Base-by-base conservation (phyloP, 2,113 vertebrate genomes). In the Notechis scutatus region DNA sequence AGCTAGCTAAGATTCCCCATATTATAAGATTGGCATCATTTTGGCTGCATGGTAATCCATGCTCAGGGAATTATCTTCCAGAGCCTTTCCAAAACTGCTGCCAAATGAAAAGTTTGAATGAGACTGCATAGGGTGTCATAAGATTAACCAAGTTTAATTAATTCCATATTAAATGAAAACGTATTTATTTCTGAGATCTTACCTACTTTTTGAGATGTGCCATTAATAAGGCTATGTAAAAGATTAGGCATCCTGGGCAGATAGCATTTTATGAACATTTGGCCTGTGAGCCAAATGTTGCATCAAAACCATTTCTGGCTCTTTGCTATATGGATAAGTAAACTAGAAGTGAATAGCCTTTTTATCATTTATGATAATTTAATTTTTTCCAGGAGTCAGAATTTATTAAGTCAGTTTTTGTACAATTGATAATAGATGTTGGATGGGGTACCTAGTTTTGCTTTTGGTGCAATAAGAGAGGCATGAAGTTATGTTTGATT, bases 351-450 rank as follows among this genome's bases (percentile, higher is more conserved):
- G 34, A 81, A 64, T 39, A 81, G 39, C 55, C n/a, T 85, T 92
- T 42, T 81, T 52, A 92, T 57, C 81, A 81, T 57, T 81, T 45
- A n/a, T 85, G n/a, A 92, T 74, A 57, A 92, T 85, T 85, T 81
- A 89, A 85, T 89, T 85, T 85, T 11, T 52, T 92, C 4, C 87
- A 85, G 8, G 26, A 20, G 34, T 89, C 50, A 74, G 54, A 55
- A 56, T 74, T 4, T 54, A 92, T 42, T 85, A 88, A 2, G 2
- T 85, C 54, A 56, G 45, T 89, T 57, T 92, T 47, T 85, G 39
- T 47, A 56, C 24, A 34, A 24, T 29, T 47, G 14, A 23, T 26
- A 88, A 23, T 26, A 74, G 59, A 74, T 21, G 42, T 3, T 64
- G 85, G 14, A 15, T 64, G 20, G 9, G n/a, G 26, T 69, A 29